Evolutionary conservation across 2,888 invertebrate species (phyloP).

Genomic region (Hemicrepidius hirtus): DNA sequence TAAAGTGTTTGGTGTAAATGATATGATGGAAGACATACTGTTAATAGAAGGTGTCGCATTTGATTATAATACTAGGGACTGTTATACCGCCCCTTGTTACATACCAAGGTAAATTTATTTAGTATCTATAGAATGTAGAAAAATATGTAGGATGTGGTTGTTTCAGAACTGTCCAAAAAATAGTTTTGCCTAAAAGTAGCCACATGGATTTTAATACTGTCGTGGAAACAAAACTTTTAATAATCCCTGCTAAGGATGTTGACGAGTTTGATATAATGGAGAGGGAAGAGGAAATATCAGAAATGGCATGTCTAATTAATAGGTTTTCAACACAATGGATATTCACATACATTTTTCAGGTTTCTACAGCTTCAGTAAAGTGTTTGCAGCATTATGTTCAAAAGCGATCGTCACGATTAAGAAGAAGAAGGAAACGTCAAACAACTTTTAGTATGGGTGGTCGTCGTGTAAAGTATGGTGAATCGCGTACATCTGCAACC

Average conservation of each 20-base stretch:
- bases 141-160: not conserved
- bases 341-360: slow-evolving; percentile 58
- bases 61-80: slow-evolving; percentile 74
- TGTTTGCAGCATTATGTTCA: slow-evolving; percentile 35
- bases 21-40: slow-evolving; percentile 76
- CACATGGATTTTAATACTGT: slow-evolving; percentile 65
- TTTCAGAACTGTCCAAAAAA: slow-evolving; percentile 50
- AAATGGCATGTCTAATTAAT: slow-evolving; percentile 65
- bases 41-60: slow-evolving; percentile 75
- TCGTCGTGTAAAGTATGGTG: slow-evolving; percentile 31
- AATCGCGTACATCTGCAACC: slow-evolving; percentile 4
- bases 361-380: slow-evolving; percentile 29
- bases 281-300: slow-evolving; percentile 70
- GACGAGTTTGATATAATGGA: slow-evolving; percentile 74
- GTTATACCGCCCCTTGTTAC: slow-evolving; percentile 76
- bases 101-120: slow-evolving; percentile 72
- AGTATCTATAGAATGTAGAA: slow-evolving; percentile 63
- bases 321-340: too few relatives aligned
- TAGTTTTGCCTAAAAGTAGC: slow-evolving; percentile 66
- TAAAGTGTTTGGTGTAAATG: slow-evolving; percentile 74
- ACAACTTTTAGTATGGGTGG: not conserved
- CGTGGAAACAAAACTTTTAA: slow-evolving; percentile 72
- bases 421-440: slow-evolving; percentile 16
- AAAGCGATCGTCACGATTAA: not conserved
- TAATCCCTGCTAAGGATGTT: slow-evolving; percentile 72